A percentile compares a stretch with the other conserved stretches of the same genome.
Evolutionary conservation across 2,113 vertebrate genomes (phyloP).

Genomic region (Picathartes gymnocephalus): DNA sequence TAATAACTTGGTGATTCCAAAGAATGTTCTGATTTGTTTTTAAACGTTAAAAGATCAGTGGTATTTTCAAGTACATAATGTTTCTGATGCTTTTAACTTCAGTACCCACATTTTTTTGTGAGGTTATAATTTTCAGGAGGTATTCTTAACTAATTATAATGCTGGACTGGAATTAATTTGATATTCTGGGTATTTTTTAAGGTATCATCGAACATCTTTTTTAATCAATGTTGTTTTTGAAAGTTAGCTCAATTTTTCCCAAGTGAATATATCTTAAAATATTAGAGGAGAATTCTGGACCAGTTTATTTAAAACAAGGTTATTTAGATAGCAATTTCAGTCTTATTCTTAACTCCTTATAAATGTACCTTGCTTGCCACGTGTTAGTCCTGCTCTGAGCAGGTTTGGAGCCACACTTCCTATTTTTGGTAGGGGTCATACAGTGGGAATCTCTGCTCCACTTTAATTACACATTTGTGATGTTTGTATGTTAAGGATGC

Average conservation of each 20-base stretch:
- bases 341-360: conserved; percentile 55
- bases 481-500: conserved; percentile 54
- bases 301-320: conserved; percentile 57
- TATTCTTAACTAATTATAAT: conserved; percentile 65
- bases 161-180: conserved; percentile 73
- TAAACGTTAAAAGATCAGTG: conserved; percentile 60
- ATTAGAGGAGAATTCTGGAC: conserved; percentile 55
- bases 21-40: conserved; percentile 81
- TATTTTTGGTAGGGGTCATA: conserved; percentile 56
- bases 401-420: conserved; percentile 31
- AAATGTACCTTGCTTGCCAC: conserved; percentile 63
- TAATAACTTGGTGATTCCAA: conserved; percentile 79
- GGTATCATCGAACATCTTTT: conserved; percentile 70
- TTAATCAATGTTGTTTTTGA: conserved; percentile 69
- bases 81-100: conserved; percentile 78
- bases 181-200: conserved; percentile 76
- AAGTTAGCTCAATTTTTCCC: conserved; percentile 38
- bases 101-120: conserved; percentile 74
- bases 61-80: conserved; percentile 73
- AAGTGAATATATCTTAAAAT: conserved; percentile 31
- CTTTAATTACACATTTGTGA: conserved; percentile 59
- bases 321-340: conserved; percentile 61
- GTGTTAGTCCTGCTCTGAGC: background rate
- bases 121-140: conserved; percentile 70
- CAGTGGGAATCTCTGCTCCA: conserved; percentile 54